phyloP scores from a whole-genome alignment of 1,140 invertebrate genomes.

The Nephotettix cincticeps region DNA sequence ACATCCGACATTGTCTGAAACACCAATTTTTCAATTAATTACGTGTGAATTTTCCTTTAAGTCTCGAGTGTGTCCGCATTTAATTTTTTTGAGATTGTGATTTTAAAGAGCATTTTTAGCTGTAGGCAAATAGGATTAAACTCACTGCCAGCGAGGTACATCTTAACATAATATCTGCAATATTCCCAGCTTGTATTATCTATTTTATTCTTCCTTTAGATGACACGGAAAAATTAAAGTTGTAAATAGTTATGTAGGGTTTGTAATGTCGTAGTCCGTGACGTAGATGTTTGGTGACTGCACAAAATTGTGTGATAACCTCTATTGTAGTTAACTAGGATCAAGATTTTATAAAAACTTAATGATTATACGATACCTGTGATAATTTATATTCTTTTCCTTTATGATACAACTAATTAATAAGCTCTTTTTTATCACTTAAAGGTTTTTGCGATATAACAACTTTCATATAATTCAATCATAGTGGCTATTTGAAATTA shows the following conservation, averaged over 20 bases:
- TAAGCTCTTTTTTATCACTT: no score
- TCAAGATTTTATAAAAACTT: neutral
- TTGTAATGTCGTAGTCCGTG: neutral
- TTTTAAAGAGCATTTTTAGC: slow-evolving; percentile 11
- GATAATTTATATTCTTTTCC: neutral
- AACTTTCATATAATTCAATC: no score
- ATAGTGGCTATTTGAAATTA: no score
- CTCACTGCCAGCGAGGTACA: slow-evolving; percentile 1
- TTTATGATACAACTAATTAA: no score
- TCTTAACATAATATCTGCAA: neutral
- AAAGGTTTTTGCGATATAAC: no score
- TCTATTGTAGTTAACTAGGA: neutral
- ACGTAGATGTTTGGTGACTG: neutral
- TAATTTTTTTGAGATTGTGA: neutral
- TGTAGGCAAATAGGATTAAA: slow-evolving; percentile 18
- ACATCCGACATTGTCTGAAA: no score
- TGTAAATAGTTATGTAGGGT: neutral
- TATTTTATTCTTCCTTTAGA: neutral
- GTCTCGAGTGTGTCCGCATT: no score
- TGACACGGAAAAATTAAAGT: no score
- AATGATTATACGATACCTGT: slow-evolving; percentile 6
- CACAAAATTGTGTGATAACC: slow-evolving; percentile 17
- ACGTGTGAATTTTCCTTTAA: no score
- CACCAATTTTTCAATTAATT: no score
- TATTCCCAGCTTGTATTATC: neutral